Base-by-base conservation (phyloP, 1,140 invertebrate genomes). In the Eufriesea mexicana region DNA sequence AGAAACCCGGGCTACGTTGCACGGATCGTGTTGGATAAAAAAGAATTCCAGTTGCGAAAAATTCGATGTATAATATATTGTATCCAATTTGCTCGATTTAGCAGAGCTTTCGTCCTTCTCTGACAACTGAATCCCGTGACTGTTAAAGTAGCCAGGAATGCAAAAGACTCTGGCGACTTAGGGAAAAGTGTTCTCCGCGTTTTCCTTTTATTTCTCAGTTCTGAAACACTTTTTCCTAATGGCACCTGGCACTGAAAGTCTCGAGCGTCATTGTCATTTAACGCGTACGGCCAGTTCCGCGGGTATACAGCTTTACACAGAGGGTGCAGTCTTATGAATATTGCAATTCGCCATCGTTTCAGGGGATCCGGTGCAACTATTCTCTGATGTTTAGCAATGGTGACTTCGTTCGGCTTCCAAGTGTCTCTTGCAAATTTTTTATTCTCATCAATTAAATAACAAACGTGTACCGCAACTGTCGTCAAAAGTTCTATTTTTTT, bases 211-310 rank as follows among this genome's bases (percentile, higher is more conserved):
- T 81, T 67, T 49, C 61, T 51, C 23, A 55, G 25, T 61, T n/a
- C 59, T 54, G 79, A 75, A 81, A 81, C 79, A 74, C 71, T 81
- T 81, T 64, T 55, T 74, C 61, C 47, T 81, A 81, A 81, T 74
- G 61, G 71, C 61, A 28, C n/a, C 71, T 23, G n/a, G 51, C 35
- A 66, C 62, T 51, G 68, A 54, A 72, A 79, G 55, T 75, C 72
- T 18, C 28, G 12, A 71, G 55, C 62, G 62, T 81, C 79, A 18
- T 81, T 75, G 71, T 81, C 51, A 75, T 81, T 81, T 81, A 81
- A 66, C 61, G 62, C 61, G 18, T 42, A 47, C 51, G 35, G 68
- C 25, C 71, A 8, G 12, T 57, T 74, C 35, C 18, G 2, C 66
- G 4, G n/a, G 14, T 47, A 42, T 25, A 62, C 28, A 12, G 47